These are phyloP conservation scores for Hermatobates lingyangjiaoensis DNA, from an alignment of 1,140 invertebrate genomes.

Conservation along the genomic window DNA sequence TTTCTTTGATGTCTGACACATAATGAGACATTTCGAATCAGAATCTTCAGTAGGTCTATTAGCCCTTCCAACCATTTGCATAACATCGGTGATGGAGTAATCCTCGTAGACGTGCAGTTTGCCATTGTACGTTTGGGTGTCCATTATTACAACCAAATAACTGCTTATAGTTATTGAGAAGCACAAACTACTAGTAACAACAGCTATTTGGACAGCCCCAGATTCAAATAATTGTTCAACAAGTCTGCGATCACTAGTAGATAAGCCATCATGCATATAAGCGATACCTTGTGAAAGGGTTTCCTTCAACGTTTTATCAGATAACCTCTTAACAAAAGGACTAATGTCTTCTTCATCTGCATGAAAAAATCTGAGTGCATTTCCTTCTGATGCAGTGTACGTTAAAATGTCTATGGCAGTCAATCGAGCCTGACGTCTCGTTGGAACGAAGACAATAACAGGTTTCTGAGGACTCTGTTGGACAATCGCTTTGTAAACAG, in stretches of 20 bases:
- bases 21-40: constrained; percentile 86
- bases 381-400: constrained; percentile 72
- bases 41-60: constrained; percentile 79
- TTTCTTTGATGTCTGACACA: constrained; percentile 95
- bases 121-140: constrained; percentile 94
- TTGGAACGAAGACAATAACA: constrained; percentile 91
- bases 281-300: constrained; percentile 84
- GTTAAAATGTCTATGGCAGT: constrained; percentile 91
- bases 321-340: constrained; percentile 69
- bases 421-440: constrained; percentile 75
- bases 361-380: constrained; percentile 72
- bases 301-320: constrained; percentile 71
- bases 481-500: constrained; percentile 85
- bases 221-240: constrained; percentile 86
- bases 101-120: constrained; percentile 66
- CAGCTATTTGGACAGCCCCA: constrained; percentile 84
- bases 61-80: constrained; percentile 92
- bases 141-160: constrained; percentile 91
- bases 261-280: constrained; percentile 90
- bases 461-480: constrained; percentile 75
- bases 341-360: constrained; percentile 69
- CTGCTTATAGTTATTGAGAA: constrained; percentile 78
- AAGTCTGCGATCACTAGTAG: constrained; percentile 58
- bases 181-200: constrained; percentile 75
- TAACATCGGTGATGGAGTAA: constrained; percentile 89